These are phyloP conservation scores for Apteryx mantelli DNA, from an alignment of 2,113 vertebrate species.

Conservation along the genomic window DNA sequence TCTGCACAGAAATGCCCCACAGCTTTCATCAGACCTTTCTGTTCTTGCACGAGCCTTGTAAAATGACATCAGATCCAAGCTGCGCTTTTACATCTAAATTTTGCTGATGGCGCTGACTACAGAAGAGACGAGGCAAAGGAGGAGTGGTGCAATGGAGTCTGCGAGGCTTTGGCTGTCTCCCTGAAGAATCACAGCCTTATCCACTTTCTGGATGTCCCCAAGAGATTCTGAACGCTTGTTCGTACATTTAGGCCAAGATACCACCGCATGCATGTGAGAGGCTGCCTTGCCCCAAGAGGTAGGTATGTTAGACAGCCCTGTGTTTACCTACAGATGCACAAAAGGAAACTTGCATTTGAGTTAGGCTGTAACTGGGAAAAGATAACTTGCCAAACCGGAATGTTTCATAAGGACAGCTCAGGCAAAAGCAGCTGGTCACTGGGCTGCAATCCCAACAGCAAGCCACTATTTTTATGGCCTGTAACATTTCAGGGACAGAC, in stretches of 20 bases:
- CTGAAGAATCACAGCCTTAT: neutral
- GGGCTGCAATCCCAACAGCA: neutral
- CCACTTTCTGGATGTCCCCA: neutral
- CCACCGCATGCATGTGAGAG: accelerated
- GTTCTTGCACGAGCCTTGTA: neutral
- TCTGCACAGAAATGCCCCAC: neutral
- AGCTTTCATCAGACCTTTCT: neutral
- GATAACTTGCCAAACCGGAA: neutral
- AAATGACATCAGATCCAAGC: neutral
- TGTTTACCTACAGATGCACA: neutral
- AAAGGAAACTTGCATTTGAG: neutral
- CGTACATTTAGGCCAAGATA: neutral
- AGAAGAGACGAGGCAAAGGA: neutral
- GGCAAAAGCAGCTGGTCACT: neutral
- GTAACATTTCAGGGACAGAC: neutral
- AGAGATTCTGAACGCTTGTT: neutral
- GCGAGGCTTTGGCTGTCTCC: accelerated
- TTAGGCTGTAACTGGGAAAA: neutral
- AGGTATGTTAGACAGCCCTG: accelerated
- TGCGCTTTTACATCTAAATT: neutral
- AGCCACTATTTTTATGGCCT: neutral
- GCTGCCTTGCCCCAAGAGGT: neutral
- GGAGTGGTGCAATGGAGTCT: neutral
- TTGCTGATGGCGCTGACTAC: neutral
- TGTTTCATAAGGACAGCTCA: neutral